These are phyloP conservation scores for Rapana venosa DNA, from an alignment of 2,888 invertebrate genomes.

Conservation along the genomic window DNA sequence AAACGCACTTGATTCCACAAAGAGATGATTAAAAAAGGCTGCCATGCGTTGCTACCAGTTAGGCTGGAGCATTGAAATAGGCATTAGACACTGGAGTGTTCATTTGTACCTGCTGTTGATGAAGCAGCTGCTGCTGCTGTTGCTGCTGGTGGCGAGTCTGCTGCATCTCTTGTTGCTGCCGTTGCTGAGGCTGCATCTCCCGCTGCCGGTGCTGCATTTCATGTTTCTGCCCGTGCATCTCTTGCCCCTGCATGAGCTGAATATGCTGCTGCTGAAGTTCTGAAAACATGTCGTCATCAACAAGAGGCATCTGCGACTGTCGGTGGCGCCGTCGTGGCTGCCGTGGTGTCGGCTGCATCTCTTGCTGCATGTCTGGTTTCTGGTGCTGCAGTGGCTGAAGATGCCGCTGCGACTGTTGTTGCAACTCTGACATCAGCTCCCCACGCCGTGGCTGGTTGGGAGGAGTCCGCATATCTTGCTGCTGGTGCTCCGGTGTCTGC, in stretches of 20 bases:
- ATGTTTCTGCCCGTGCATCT: not conserved
- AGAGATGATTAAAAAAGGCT: not conserved
- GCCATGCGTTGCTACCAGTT: not conserved
- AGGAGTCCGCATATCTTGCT: not conserved
- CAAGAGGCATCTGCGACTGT: not conserved
- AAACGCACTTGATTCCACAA: not conserved
- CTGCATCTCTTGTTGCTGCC: slow-evolving; percentile 1
- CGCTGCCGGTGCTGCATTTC: not conserved
- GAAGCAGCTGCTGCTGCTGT: slow-evolving; percentile 4
- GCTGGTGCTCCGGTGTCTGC: not conserved
- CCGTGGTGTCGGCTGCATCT: not conserved
- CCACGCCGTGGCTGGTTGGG: not conserved
- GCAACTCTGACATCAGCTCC: not conserved
- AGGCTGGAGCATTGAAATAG: not conserved
- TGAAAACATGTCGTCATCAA: too few species aligned
- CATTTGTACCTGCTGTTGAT: not conserved
- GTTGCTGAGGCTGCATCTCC: not conserved
- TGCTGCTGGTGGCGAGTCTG: not conserved
- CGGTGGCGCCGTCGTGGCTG: not conserved
- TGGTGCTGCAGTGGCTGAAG: not conserved
- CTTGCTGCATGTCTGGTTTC: not conserved
- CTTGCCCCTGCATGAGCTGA: not conserved
- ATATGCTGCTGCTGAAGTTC: too few species aligned
- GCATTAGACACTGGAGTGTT: too few species aligned
- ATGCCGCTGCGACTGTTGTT: not conserved